phyloP scores from a whole-genome alignment of 2,888 invertebrate species.

The Eupithecia dodoneata region DNA sequence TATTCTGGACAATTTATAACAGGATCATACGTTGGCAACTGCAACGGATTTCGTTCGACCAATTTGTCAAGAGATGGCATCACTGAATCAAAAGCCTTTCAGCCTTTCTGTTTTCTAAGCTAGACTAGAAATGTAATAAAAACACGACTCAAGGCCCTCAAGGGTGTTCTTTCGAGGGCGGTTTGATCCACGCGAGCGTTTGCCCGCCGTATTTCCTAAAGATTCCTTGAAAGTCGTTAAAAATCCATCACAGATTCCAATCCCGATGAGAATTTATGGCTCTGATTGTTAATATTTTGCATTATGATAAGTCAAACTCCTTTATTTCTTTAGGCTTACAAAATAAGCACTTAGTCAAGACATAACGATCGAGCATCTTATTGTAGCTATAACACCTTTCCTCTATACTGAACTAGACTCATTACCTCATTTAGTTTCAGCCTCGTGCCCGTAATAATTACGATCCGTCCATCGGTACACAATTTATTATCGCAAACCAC shows the following conservation, averaged over 20 bases:
- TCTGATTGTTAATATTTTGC: background rate
- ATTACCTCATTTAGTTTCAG: constrained; percentile 8
- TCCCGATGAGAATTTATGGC: background rate
- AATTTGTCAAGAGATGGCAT: constrained; percentile 2
- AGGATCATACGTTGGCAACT: constrained; percentile 13
- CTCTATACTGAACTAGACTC: background rate
- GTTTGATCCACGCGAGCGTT: background rate
- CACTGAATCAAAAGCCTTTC: background rate
- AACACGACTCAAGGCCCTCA: background rate
- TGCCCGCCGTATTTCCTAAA: background rate
- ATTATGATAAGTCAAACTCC: background rate
- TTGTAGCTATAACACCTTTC: background rate
- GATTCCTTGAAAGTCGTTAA: background rate
- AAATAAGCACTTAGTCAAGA: too few relatives aligned
- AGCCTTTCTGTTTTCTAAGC: background rate
- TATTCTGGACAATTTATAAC: constrained; percentile 11
- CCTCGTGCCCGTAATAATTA: constrained; percentile 24
- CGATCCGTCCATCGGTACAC: constrained; percentile 13
- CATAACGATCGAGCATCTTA: too few relatives aligned
- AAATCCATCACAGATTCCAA: background rate
- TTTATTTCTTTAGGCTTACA: too few relatives aligned
- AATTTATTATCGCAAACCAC: constrained; percentile 25
- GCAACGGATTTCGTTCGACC: background rate
- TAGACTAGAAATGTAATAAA: background rate
- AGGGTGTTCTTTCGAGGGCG: background rate